These are phyloP conservation scores for Frankliniella fusca DNA, from an alignment of 2,888 invertebrate species.

Conservation along the genomic window DNA sequence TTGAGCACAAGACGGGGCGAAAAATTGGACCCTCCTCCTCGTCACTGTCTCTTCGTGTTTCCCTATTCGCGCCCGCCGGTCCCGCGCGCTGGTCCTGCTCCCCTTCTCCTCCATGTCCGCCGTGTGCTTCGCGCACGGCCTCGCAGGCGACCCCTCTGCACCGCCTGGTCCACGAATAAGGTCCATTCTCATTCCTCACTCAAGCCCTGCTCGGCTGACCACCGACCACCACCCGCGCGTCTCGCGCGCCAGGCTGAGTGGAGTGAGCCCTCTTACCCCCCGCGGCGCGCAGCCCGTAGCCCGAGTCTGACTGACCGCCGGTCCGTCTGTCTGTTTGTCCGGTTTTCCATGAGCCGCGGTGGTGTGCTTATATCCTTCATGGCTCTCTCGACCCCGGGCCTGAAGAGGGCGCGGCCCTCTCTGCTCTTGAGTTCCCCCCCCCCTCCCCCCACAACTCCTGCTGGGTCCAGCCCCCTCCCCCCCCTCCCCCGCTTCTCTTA, in stretches of 20 bases:
- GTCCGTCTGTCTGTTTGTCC: neutral
- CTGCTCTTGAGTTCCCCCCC: conserved; percentile 41
- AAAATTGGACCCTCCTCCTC: neutral
- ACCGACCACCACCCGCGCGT: neutral
- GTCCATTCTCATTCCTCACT: neutral
- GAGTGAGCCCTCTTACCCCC: too few species aligned
- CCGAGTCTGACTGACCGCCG: too few species aligned
- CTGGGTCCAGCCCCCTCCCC: neutral
- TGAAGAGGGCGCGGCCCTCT: conserved; percentile 50
- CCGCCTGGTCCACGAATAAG: neutral
- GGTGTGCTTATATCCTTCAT: conserved; percentile 18
- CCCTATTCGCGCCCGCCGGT: neutral
- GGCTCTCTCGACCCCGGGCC: neutral
- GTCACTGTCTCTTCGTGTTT: conserved; percentile 9
- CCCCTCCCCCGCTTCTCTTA: neutral
- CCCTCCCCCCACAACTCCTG: neutral
- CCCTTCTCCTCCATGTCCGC: too few species aligned
- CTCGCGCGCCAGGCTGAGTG: too few species aligned
- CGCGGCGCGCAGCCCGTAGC: too few species aligned
- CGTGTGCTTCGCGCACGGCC: too few species aligned
- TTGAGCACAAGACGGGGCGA: neutral
- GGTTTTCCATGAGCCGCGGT: neutral
- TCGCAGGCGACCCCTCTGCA: too few species aligned
- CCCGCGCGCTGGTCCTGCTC: too few species aligned
- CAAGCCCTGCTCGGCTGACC: neutral